Conservation (phyloP, 2,113 vertebrate species). For the Bucco capensis region DNA sequence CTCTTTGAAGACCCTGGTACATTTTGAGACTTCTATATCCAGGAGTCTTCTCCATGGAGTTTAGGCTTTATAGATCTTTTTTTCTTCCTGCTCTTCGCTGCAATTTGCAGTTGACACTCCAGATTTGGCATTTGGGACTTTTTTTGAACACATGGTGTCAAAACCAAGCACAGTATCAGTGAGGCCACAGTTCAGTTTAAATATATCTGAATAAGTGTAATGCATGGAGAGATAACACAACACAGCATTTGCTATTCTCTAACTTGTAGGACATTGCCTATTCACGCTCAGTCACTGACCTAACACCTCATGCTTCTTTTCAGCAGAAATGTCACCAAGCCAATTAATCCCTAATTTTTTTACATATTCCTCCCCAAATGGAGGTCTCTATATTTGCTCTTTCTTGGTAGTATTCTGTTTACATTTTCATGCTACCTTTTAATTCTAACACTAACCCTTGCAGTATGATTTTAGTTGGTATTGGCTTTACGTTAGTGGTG, state of each 20-base stretch:
- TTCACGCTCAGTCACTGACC: background rate
- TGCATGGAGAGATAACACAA: background rate
- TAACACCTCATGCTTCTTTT: background rate
- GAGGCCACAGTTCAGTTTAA: background rate
- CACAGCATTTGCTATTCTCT: background rate
- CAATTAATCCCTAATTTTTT: background rate
- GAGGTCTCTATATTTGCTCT: background rate
- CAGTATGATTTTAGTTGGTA: background rate
- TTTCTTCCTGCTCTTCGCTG: background rate
- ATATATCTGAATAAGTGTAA: background rate
- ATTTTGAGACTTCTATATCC: background rate
- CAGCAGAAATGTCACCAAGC: background rate
- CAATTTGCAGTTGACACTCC: background rate
- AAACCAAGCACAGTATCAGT: background rate
- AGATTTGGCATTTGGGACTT: background rate
- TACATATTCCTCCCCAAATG: fast-evolving
- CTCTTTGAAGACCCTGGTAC: background rate
- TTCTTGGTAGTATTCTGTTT: background rate
- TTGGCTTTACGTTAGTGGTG: background rate
- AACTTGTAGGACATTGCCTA: background rate
- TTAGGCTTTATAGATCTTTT: background rate
- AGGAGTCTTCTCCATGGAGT: background rate
- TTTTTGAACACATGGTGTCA: background rate
- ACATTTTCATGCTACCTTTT: background rate
- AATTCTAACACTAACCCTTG: background rate